phyloP scores from a whole-genome alignment of 1,140 invertebrate species.

The Mycetomoellerius zeteki region DNA sequence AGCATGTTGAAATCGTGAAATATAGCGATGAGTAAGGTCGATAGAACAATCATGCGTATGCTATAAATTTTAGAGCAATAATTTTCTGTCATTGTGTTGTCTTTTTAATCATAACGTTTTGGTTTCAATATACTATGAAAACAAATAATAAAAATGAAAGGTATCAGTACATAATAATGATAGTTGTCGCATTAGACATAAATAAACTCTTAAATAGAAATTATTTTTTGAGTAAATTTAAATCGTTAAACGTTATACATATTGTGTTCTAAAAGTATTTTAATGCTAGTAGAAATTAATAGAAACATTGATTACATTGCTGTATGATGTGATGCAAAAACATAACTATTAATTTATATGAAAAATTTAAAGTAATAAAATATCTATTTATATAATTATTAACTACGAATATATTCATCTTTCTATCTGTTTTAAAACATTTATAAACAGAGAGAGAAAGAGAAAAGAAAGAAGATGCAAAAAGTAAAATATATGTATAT shows the following conservation, averaged over 20 bases:
- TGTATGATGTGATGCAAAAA: background rate
- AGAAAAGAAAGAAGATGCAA: background rate
- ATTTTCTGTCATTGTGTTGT: background rate
- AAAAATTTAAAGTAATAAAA: slow-evolving; percentile 23
- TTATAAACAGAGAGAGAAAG: background rate
- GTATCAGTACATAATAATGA: background rate
- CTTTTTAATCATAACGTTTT: background rate
- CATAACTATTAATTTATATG: background rate
- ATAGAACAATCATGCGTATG: background rate
- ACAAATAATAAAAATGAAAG: background rate
- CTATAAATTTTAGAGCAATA: background rate
- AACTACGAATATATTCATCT: background rate
- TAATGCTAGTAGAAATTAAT: slow-evolving; percentile 11
- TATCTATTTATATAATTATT: slow-evolving; percentile 8
- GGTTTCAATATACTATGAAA: background rate
- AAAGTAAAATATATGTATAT: slow-evolving; percentile 26
- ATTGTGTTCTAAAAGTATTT: background rate
- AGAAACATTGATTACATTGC: slow-evolving; percentile 23
- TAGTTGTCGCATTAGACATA: background rate
- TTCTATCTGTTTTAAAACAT: slow-evolving; percentile 1
- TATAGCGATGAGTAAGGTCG: slow-evolving; percentile 16
- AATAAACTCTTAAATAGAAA: background rate
- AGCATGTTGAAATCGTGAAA: slow-evolving; percentile 33
- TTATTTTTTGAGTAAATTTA: background rate
- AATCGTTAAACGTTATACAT: background rate